Evolutionary conservation across 1,140 invertebrate genomes (phyloP).

Genomic region (Habropoda laboriosa): DNA sequence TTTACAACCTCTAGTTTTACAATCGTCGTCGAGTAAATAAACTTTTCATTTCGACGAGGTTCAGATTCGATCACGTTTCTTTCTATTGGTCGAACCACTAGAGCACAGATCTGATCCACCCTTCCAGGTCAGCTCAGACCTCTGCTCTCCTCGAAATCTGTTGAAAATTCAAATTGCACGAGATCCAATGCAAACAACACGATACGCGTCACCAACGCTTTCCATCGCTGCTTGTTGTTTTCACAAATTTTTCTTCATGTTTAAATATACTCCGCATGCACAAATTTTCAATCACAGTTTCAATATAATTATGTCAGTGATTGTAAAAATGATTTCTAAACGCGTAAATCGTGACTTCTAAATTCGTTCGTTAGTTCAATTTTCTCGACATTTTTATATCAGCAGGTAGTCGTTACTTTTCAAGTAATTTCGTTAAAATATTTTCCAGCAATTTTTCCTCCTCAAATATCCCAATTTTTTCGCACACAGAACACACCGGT

Average conservation of each 20-base stretch:
- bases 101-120: background rate
- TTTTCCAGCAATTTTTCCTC: no score
- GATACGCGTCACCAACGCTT: background rate
- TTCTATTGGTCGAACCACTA: background rate
- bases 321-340: no score
- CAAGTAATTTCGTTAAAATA: no score
- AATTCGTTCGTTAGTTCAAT: no score
- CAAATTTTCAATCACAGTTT: no score
- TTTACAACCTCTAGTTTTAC: background rate
- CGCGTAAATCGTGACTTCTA: no score
- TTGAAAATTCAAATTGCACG: slow-evolving; percentile 25
- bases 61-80: no score
- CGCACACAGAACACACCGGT: no score
- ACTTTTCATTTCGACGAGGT: background rate
- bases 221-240: background rate
- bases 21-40: background rate
- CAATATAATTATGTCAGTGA: no score
- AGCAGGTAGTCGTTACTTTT: background rate
- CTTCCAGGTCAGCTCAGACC: background rate
- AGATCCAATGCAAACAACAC: slow-evolving; percentile 18
- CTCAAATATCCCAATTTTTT: no score
- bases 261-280: slow-evolving; percentile 11
- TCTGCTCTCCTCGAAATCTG: background rate
- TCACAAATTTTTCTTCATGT: slow-evolving; percentile 32
- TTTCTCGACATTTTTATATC: no score